Base-by-base conservation (phyloP, 2,888 invertebrate species). In the Nebria brevicollis region DNA sequence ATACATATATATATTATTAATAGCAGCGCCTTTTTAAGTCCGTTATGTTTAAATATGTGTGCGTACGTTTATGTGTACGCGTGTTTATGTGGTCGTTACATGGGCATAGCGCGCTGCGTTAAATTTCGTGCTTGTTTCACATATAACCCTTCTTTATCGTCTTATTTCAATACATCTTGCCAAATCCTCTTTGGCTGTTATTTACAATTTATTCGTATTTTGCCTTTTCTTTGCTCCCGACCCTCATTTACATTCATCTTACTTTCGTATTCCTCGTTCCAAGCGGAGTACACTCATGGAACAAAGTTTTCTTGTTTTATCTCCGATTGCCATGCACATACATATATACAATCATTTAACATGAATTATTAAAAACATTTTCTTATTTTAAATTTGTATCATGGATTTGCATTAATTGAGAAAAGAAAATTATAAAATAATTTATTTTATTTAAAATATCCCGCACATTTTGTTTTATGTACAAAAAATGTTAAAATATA, bases 121-220 rank as follows among this genome's bases (percentile, higher is more conserved):
- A 80, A 80, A 80, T 80, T 80, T 80, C 80, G 75, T 80, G 86
- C 85, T 86, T 86, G 86, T 86, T 86, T 85, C 85, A 85, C 82
- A 83, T 85, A 86, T 88, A 88, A 88, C 87, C 87, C 87, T 88
- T 88, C 87, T 88, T 88, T 88, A 88, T 87, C 85, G 86, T 86
- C 86, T 85, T 87, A 86, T 87, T 87, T 86, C 87, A 87, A 88
- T 88, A 88, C 86, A 87, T 88, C 88, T 87, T 86, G 79, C 87
- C 85, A 86, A 87, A 87, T 88, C 87, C 87, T 86, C 86, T 86
- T 85, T 85, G 86, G 86, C 85, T 86, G 86, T 86, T 86, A 87
- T 86, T 85, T 85, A 84, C 85, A 86, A 88, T 87, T 88, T 88
- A 87, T 86, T 85, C 84, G 84, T 85, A 86, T 84, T 84, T 85